Evolutionary conservation across 2,113 vertebrate genomes (phyloP).

Genomic region (Chamaetylas fuelleborni): DNA sequence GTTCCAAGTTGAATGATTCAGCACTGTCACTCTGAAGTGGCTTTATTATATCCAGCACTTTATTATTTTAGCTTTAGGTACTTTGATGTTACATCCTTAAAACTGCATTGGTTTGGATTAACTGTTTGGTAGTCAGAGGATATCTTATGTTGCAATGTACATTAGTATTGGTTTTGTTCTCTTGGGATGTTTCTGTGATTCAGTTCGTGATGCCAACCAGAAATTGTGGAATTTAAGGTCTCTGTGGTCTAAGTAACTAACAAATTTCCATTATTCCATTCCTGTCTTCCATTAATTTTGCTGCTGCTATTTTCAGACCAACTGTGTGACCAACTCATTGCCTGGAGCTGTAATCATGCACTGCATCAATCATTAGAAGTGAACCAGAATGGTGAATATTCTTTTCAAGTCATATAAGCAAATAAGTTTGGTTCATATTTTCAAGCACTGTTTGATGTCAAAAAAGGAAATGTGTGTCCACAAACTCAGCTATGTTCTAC

Average conservation of each 20-base stretch:
- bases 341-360: background rate
- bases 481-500: background rate
- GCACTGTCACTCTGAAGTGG: background rate
- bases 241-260: background rate
- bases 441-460: background rate
- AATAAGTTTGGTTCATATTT: background rate
- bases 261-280: background rate
- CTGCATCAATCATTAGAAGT: background rate
- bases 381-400: background rate
- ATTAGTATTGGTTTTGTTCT: background rate
- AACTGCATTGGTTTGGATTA: background rate
- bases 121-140: background rate
- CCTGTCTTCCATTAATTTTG: constrained; percentile 9
- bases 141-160: background rate
- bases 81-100: background rate
- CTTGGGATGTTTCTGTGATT: background rate
- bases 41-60: background rate
- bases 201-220: background rate
- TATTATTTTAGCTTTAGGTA: background rate
- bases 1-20: background rate
- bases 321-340: background rate
- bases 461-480: background rate
- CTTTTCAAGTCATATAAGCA: background rate
- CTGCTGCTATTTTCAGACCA: constrained; percentile 9
- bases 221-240: background rate